Conservation (phyloP, 1,140 invertebrate genomes). For the Diorhabda sublineata region DNA sequence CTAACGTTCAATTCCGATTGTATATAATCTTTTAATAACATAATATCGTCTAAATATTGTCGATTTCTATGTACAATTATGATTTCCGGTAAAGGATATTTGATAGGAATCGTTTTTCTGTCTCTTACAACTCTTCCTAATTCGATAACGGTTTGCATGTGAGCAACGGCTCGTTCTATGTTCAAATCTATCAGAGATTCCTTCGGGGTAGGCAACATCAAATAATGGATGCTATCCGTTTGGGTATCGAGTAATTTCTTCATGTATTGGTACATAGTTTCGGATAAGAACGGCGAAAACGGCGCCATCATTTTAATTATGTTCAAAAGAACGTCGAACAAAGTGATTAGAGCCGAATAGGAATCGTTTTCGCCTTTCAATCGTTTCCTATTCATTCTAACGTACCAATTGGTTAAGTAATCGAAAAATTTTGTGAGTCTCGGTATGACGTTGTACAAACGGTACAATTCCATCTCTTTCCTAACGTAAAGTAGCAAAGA, state of each 20-base stretch:
- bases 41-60: slow-evolving; percentile 75
- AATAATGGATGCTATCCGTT: slow-evolving; percentile 78
- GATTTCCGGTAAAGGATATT: slow-evolving; percentile 95
- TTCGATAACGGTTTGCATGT: slow-evolving; percentile 95
- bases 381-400: slow-evolving; percentile 91
- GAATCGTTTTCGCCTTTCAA: slow-evolving; percentile 82
- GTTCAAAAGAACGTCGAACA: slow-evolving; percentile 83
- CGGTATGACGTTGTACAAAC: slow-evolving; percentile 93
- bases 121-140: slow-evolving; percentile 89
- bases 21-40: slow-evolving; percentile 81
- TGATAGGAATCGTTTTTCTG: slow-evolving; percentile 88
- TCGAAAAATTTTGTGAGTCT: slow-evolving; percentile 93
- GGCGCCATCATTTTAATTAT: slow-evolving; percentile 94
- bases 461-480: slow-evolving; percentile 91
- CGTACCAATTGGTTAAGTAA: slow-evolving; percentile 96
- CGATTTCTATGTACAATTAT: slow-evolving; percentile 88
- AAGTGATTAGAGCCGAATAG: slow-evolving; percentile 76
- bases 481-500: slow-evolving; percentile 84
- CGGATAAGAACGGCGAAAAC: slow-evolving; percentile 95
- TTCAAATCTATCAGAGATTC: slow-evolving; percentile 72
- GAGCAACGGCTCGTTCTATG: slow-evolving; percentile 85
- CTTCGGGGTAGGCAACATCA: slow-evolving; percentile 77
- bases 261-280: slow-evolving; percentile 92
- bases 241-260: slow-evolving; percentile 50
- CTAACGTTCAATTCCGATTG: slow-evolving; percentile 92